A percentile compares a stretch with the other conserved stretches of the same genome.
Conservation (phyloP, 2,888 invertebrate genomes). For the Boloria selene region DNA sequence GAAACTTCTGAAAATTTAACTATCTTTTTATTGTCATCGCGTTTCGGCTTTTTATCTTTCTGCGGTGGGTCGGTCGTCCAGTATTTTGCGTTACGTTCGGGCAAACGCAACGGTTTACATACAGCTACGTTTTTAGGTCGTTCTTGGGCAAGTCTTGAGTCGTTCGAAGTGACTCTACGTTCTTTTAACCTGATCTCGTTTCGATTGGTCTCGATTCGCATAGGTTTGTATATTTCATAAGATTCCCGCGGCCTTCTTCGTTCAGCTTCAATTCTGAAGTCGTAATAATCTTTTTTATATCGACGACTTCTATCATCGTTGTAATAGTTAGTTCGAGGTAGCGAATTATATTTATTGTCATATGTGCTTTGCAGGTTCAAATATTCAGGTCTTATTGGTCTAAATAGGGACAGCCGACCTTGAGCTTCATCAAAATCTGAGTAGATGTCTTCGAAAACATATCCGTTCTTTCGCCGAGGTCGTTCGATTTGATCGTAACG, state of each 20-base stretch:
- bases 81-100: constrained; percentile 69
- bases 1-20: constrained; percentile 80
- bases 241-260: constrained; percentile 53
- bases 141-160: constrained; percentile 37
- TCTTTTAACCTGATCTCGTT: constrained; percentile 40
- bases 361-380: constrained; percentile 70
- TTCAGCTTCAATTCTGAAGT: constrained; percentile 70
- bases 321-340: constrained; percentile 70
- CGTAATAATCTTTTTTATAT: constrained; percentile 72
- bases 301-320: constrained; percentile 62
- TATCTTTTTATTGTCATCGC: constrained; percentile 73
- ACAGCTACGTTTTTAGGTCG: constrained; percentile 69
- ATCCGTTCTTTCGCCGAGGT: constrained; percentile 71
- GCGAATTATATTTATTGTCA: constrained; percentile 70
- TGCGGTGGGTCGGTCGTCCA: constrained; percentile 72
- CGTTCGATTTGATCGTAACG: constrained; percentile 52
- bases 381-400: constrained; percentile 77
- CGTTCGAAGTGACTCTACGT: constrained; percentile 43
- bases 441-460: constrained; percentile 78
- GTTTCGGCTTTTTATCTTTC: constrained; percentile 57
- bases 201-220: constrained; percentile 42
- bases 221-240: constrained; percentile 58
- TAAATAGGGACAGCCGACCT: constrained; percentile 71
- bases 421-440: constrained; percentile 78
- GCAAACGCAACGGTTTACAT: constrained; percentile 69